Evolutionary conservation across 1,140 invertebrate species (phyloP).

Genomic region (Charaxes varanes): DNA sequence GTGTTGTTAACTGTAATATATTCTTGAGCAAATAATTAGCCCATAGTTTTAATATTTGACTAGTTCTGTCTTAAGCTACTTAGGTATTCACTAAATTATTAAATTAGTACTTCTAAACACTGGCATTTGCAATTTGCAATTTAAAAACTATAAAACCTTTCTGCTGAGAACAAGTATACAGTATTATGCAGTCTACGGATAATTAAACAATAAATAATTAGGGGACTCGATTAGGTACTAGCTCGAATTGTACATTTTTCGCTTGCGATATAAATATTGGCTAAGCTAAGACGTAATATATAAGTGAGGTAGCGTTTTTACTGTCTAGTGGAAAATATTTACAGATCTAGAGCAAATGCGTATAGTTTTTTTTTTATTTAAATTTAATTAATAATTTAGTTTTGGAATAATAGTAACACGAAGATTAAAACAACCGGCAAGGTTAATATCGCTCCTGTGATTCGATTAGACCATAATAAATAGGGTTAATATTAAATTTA

Average conservation of each 20-base stretch:
- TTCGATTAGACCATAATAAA: constrained; percentile 36
- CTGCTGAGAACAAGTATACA: constrained; percentile 3
- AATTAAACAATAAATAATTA: constrained; percentile 4
- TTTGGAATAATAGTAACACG: constrained; percentile 39
- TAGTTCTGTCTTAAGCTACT: constrained; percentile 52
- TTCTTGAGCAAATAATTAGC: constrained; percentile 48
- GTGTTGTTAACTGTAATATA: constrained; percentile 14
- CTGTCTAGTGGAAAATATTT: constrained; percentile 69
- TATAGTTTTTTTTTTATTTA: no score
- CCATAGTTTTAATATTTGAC: constrained; percentile 59
- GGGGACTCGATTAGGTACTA: constrained; percentile 13
- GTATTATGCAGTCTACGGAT: background rate
- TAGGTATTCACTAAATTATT: constrained; percentile 37
- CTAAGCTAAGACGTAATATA: constrained; percentile 67
- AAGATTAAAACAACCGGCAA: constrained; percentile 26
- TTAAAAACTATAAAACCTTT: constrained; percentile 38
- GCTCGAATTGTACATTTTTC: constrained; percentile 16
- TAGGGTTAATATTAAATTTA: constrained; percentile 39
- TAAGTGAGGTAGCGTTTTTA: constrained; percentile 72
- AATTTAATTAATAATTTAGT: constrained; percentile 42
- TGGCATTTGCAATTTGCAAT: constrained; percentile 66
- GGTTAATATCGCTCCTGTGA: constrained; percentile 20
- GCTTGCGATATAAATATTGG: constrained; percentile 41
- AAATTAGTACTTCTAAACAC: constrained; percentile 50
- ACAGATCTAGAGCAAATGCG: constrained; percentile 59